Evolutionary conservation across 1,140 invertebrate species (phyloP).

Genomic region (Lepidotrigona ventralis): DNA sequence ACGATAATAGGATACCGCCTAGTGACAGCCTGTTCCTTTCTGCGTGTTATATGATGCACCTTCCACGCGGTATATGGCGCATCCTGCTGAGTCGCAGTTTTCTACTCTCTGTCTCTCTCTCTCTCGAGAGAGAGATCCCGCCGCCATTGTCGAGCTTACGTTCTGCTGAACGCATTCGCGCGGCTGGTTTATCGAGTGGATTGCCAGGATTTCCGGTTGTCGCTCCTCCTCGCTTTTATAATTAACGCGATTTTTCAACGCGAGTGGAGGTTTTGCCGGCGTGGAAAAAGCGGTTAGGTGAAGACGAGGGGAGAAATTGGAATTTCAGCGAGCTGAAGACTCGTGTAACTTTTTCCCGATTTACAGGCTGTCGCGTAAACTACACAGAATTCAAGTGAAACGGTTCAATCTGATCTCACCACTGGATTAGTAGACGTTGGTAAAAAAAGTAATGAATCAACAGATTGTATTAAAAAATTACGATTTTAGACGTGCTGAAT

Average conservation of each 20-base stretch:
- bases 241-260: conserved; percentile 24
- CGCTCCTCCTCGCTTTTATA: neutral
- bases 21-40: conserved; percentile 45
- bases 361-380: too few relatives aligned
- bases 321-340: neutral
- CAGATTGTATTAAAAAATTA: too few relatives aligned
- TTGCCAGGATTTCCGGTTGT: conserved; percentile 32
- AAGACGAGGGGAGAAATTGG: neutral
- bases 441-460: too few relatives aligned
- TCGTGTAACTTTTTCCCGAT: too few relatives aligned
- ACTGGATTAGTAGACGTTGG: too few relatives aligned
- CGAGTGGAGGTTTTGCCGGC: neutral
- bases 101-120: neutral
- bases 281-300: neutral
- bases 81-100: conserved; percentile 44
- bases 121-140: neutral
- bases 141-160: conserved; percentile 23
- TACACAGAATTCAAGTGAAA: too few relatives aligned
- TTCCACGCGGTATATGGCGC: conserved; percentile 40
- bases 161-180: conserved; percentile 40
- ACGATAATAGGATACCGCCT: conserved; percentile 50
- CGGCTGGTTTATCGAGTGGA: conserved; percentile 7
- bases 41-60: conserved; percentile 49
- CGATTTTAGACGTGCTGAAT: too few relatives aligned
- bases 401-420: too few relatives aligned